Percentiles rank a stretch among this genome's conserved stretches.
Conservation (phyloP, 1,140 invertebrate species). For the Adelges cooleyi region DNA sequence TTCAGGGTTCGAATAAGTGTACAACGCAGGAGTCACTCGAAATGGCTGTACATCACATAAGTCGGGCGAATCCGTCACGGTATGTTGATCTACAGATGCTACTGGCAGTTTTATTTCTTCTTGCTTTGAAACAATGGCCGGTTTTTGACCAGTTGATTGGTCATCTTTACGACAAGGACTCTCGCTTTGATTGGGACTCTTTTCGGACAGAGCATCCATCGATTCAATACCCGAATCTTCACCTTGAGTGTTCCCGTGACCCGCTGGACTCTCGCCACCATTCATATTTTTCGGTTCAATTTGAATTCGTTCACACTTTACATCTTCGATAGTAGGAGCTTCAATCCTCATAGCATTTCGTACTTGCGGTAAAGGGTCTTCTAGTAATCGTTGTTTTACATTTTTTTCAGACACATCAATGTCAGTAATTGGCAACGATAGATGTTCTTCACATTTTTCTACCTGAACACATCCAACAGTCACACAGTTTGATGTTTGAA, state of each 20-base stretch:
- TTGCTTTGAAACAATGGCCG: background rate
- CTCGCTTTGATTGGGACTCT: constrained; percentile 73
- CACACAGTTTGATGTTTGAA: constrained; percentile 22
- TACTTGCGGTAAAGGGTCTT: constrained; percentile 36
- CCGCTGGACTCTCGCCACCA: constrained; percentile 27
- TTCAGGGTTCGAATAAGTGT: constrained; percentile 64
- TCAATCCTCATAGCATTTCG: constrained; percentile 20
- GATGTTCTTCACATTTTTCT: constrained; percentile 18
- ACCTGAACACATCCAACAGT: constrained; percentile 25
- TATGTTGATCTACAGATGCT: constrained; percentile 2
- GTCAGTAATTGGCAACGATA: constrained; percentile 18
- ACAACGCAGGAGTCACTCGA: constrained; percentile 56
- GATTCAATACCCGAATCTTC: constrained; percentile 87
- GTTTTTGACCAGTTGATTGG: constrained; percentile 20
- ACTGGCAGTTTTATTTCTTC: constrained; percentile 7
- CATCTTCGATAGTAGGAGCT: constrained; percentile 1
- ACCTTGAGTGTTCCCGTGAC: constrained; percentile 43
- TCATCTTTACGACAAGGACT: constrained; percentile 41
- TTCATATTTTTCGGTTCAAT: constrained; percentile 19
- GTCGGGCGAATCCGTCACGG: constrained; percentile 38
- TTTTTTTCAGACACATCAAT: constrained; percentile 46
- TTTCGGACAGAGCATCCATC: constrained; percentile 84
- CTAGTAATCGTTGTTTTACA: constrained; percentile 48
- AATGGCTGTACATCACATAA: constrained; percentile 55
- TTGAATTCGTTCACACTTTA: constrained; percentile 16